These are phyloP conservation scores for Abramis brama DNA, from an alignment of 2,113 vertebrate genomes.

Conservation along the genomic window DNA sequence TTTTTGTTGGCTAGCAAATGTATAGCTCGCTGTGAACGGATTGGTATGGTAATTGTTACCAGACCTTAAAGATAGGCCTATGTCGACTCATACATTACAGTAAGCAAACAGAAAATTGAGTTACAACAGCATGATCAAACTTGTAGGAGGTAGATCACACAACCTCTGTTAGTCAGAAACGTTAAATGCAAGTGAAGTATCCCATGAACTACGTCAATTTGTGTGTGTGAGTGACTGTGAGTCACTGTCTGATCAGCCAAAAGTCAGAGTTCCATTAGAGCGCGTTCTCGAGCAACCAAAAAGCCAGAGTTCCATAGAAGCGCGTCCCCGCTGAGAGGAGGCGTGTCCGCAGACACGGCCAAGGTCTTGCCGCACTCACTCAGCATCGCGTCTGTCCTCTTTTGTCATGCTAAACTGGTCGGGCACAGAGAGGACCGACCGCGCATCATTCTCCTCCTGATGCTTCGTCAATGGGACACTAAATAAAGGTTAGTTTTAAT, in stretches of 20 bases:
- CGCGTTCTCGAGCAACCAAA: constrained; percentile 4
- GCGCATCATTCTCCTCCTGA: constrained; percentile 18
- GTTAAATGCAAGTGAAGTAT: background rate
- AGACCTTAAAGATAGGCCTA: background rate
- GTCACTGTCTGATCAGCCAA: background rate
- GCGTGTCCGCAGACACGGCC: constrained; percentile 55
- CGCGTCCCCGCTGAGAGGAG: constrained; percentile 48
- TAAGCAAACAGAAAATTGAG: background rate
- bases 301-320: constrained; percentile 10
- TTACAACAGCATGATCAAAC: background rate
- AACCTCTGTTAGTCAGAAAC: constrained; percentile 1
- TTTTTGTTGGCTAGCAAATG: constrained; percentile 20
- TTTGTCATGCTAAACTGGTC: constrained; percentile 68
- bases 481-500: constrained; percentile 61
- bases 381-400: constrained; percentile 66
- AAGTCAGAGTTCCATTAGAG: background rate
- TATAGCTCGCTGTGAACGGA: background rate
- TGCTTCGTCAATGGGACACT: constrained; percentile 59
- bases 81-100: background rate
- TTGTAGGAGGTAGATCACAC: background rate
- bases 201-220: background rate
- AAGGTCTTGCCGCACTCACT: constrained; percentile 51
- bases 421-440: constrained; percentile 11
- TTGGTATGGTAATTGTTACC: constrained; percentile 29
- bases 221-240: background rate